A percentile compares a stretch with the other conserved stretches of the same genome.
phyloP scores from a whole-genome alignment of 2,888 invertebrate species.

The Suillia variegata region DNA sequence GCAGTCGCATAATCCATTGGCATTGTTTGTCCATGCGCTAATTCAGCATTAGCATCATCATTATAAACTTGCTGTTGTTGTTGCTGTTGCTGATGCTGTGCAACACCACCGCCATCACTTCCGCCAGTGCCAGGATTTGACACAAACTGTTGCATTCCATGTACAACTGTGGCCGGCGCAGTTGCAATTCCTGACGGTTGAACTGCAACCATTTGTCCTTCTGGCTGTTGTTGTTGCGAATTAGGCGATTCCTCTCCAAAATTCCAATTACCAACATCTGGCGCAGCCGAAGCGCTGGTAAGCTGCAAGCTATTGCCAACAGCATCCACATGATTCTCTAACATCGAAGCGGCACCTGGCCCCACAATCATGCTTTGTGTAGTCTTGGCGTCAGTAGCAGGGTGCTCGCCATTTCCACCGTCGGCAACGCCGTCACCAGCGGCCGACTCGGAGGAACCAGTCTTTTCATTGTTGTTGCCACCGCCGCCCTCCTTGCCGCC shows the following conservation, averaged over 20 bases:
- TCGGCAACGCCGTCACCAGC: conserved; percentile 21
- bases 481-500: conserved; percentile 38
- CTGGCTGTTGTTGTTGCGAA: conserved; percentile 30
- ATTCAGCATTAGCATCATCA: conserved; percentile 57
- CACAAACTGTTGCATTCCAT: conserved; percentile 51
- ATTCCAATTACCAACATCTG: conserved; percentile 55
- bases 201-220: conserved; percentile 58
- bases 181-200: conserved; percentile 61
- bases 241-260: conserved; percentile 47
- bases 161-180: conserved; percentile 59
- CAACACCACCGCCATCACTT: conserved; percentile 15
- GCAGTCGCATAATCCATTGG: conserved; percentile 52
- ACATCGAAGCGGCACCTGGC: conserved; percentile 38
- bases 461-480: conserved; percentile 50
- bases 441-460: conserved; percentile 40
- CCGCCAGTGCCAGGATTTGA: conserved; percentile 24
- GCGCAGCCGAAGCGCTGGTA: conserved; percentile 31
- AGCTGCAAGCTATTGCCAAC: conserved; percentile 29
- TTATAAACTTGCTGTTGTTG: conserved; percentile 64
- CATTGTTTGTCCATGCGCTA: conserved; percentile 61
- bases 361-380: conserved; percentile 57
- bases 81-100: conserved; percentile 52
- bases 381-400: too few relatives aligned
- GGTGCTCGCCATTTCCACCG: conserved; percentile 27
- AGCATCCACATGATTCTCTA: conserved; percentile 53